Evolutionary conservation across 2,113 vertebrate genomes (phyloP).

Genomic region (Acrocephalus arundinaceus): DNA sequence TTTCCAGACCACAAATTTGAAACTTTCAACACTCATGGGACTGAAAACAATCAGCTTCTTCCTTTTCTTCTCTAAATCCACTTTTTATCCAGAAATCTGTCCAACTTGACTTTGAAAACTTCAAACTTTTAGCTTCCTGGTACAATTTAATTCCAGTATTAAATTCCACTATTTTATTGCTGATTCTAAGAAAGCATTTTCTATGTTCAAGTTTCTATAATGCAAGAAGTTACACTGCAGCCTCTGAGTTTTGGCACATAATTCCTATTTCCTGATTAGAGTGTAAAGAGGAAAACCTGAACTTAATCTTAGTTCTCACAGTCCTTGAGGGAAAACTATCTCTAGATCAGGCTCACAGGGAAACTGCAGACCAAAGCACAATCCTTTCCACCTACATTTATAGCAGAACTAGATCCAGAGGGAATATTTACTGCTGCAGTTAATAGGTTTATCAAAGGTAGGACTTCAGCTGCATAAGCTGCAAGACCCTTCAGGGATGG

Average conservation of each 20-base stretch:
- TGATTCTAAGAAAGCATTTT: neutral
- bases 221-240: neutral
- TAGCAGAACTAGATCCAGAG: neutral
- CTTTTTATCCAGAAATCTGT: neutral
- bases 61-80: neutral
- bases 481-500: constrained; percentile 23
- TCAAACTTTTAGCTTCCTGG: neutral
- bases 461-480: constrained; percentile 17
- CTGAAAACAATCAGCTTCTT: neutral
- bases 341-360: neutral
- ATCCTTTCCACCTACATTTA: neutral
- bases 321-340: neutral
- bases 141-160: neutral
- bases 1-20: neutral
- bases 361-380: constrained; percentile 24
- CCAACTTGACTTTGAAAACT: neutral
- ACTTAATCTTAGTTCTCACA: neutral
- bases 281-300: neutral
- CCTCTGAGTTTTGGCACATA: neutral
- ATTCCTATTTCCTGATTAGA: neutral
- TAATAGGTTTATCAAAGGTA: constrained; percentile 51
- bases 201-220: neutral
- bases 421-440: constrained; percentile 17
- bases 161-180: neutral
- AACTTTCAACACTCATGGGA: neutral